phyloP scores from a whole-genome alignment of 2,888 invertebrate species.

The Cabera pusaria region DNA sequence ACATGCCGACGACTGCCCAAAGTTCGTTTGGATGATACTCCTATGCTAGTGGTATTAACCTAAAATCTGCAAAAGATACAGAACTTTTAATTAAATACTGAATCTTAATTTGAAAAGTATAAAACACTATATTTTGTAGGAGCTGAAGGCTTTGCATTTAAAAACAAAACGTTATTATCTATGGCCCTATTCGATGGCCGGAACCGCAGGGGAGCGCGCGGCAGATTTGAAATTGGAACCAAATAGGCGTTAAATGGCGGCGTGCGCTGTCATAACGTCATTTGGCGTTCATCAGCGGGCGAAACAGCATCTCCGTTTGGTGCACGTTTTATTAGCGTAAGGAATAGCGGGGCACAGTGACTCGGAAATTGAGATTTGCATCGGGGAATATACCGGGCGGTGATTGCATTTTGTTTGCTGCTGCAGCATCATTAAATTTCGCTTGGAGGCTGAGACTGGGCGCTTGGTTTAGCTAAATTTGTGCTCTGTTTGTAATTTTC shows the following conservation, averaged over 20 bases:
- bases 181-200: slow-evolving; percentile 70
- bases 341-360: slow-evolving; percentile 79
- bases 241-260: slow-evolving; percentile 88
- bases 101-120: neutral
- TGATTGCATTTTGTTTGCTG: slow-evolving; percentile 82
- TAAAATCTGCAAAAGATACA: slow-evolving; percentile 35
- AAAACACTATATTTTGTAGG: neutral
- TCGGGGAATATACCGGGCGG: slow-evolving; percentile 66
- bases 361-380: slow-evolving; percentile 80
- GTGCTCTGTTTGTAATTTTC: slow-evolving; percentile 51
- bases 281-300: slow-evolving; percentile 81
- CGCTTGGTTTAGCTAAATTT: slow-evolving; percentile 63
- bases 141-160: slow-evolving; percentile 33
- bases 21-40: slow-evolving; percentile 67
- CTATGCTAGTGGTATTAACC: slow-evolving; percentile 46
- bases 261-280: slow-evolving; percentile 82
- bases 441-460: slow-evolving; percentile 53
- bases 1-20: slow-evolving; percentile 55
- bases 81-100: slow-evolving; percentile 27
- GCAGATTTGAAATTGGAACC: slow-evolving; percentile 84
- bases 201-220: slow-evolving; percentile 78
- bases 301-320: slow-evolving; percentile 80
- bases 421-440: slow-evolving; percentile 77
- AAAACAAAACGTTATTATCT: slow-evolving; percentile 77
- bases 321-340: slow-evolving; percentile 83